Base-by-base conservation (phyloP, 2,888 invertebrate species). In the Himalopsyche japonica region DNA sequence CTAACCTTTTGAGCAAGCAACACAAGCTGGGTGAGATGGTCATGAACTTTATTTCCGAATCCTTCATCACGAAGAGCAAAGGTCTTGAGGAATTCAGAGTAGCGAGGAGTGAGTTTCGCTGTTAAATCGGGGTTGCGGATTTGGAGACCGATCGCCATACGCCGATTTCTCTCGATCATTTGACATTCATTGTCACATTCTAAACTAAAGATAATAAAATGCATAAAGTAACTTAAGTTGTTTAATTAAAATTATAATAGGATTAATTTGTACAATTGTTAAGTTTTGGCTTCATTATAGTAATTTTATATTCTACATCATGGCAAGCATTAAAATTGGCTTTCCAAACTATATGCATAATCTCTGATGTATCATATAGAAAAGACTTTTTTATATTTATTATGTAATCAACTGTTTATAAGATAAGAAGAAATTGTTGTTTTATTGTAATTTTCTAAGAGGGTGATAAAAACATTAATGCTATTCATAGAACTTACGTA, bases 121-220 rank as follows among this genome's bases (percentile, higher is more conserved):
- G 93, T 91, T 84, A 97, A 92, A 91, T 98, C 98, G 0, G 98
- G 97, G 92, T 98, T 98, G 83, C 96, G 95, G 87, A 99, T 97
- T 91, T 98, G 98, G 64, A 99, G 93, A 4, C 98, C 99, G 82
- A 98, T 94, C 12, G 98, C 98, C 86, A 99, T 89, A 80, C 97
- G 95, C 1, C 97, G 94, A 89, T 98, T 98, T 84, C 99, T 95
- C 88, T 98, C 98, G 81, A 97, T 92, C 48, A 96, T 91, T 82
- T 96, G 95, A 90, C 99, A 99, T 88, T 98, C 98, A 87, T 98
- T 97, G 89, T 96, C 97, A 91, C 99, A 99, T 87, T 98, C 97
- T 89, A 99, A 90, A 3, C 96, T 96, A 89, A 0, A 89, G 89
- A 87, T 43, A 27, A 24, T 27, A 34, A 2, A 83, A 57, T 57